phyloP scores from a whole-genome alignment of 1,140 invertebrate genomes.

The Drosophila ananassae region DNA sequence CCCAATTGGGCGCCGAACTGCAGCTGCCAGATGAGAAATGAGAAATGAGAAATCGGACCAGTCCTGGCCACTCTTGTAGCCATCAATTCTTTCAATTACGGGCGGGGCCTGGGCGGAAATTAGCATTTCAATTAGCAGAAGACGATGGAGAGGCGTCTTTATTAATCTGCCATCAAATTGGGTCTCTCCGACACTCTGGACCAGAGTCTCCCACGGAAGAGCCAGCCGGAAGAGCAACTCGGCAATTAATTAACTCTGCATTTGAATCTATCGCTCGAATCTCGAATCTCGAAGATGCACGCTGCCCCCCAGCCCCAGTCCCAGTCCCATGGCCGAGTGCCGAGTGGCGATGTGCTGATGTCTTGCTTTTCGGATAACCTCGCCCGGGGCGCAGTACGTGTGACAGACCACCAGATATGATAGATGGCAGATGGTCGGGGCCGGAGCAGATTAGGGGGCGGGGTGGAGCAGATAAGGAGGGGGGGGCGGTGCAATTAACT shows the following conservation, averaged over 20 bases:
- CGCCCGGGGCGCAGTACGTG: slow-evolving; percentile 25
- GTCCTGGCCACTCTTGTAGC: slow-evolving; percentile 61
- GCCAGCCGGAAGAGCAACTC: slow-evolving; percentile 1
- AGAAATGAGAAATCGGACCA: slow-evolving; percentile 59
- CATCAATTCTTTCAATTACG: slow-evolving; percentile 81
- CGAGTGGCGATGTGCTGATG: slow-evolving; percentile 32
- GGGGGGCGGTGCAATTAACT: slow-evolving; percentile 49
- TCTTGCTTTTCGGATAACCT: slow-evolving; percentile 22
- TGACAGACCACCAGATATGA: slow-evolving; percentile 48
- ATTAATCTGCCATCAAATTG: slow-evolving; percentile 75
- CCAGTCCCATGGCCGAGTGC: slow-evolving; percentile 28
- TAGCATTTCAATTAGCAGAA: slow-evolving; percentile 79
- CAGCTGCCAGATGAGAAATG: background rate
- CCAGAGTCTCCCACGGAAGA: background rate
- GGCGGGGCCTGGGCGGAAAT: slow-evolving; percentile 76
- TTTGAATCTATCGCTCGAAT: slow-evolving; percentile 44
- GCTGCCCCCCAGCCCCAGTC: too few species aligned
- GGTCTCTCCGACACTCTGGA: background rate
- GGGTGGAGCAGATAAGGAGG: background rate
- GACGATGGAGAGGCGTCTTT: slow-evolving; percentile 31
- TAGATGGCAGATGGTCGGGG: background rate
- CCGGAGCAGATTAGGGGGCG: too few species aligned
- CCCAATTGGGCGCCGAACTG: background rate
- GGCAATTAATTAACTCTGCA: slow-evolving; percentile 67
- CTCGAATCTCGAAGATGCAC: slow-evolving; percentile 16